Percentiles rank a stretch among this genome's conserved stretches.
These are phyloP conservation scores for Heliconius erato DNA, from an alignment of 2,888 invertebrate genomes.

Conservation along the genomic window DNA sequence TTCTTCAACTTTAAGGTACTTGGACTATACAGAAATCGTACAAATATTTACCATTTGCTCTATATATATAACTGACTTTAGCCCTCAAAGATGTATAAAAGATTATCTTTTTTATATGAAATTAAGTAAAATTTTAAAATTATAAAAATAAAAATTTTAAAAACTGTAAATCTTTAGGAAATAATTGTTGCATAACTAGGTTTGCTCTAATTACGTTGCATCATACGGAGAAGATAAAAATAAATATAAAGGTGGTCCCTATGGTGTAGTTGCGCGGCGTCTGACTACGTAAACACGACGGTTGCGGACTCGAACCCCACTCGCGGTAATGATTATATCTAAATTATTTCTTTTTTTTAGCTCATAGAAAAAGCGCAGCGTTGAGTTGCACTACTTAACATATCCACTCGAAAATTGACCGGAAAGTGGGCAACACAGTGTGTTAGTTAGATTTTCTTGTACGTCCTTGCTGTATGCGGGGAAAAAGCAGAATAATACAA, in stretches of 20 bases:
- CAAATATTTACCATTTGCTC: too few relatives aligned
- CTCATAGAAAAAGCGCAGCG: too few relatives aligned
- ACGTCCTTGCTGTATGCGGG: neutral
- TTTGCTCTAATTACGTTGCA: slow-evolving; percentile 1
- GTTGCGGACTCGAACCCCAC: neutral
- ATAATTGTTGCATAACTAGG: neutral
- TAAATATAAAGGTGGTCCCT: neutral
- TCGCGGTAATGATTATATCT: neutral
- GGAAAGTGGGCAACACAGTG: neutral
- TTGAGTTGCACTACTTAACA: too few relatives aligned
- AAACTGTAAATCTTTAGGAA: neutral
- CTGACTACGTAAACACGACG: neutral
- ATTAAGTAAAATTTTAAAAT: neutral
- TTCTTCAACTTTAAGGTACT: too few relatives aligned
- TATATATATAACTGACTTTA: too few relatives aligned
- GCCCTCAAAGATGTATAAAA: too few relatives aligned
- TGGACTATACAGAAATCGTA: too few relatives aligned
- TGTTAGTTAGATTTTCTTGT: neutral
- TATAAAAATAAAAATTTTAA: too few relatives aligned
- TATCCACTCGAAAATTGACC: neutral
- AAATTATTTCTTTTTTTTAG: neutral
- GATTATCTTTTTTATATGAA: neutral
- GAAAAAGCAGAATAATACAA: neutral
- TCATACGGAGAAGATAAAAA: neutral
- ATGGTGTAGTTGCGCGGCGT: neutral